phyloP scores from a whole-genome alignment of 2,888 invertebrate genomes.

The Omphaloscelis lunosa region DNA sequence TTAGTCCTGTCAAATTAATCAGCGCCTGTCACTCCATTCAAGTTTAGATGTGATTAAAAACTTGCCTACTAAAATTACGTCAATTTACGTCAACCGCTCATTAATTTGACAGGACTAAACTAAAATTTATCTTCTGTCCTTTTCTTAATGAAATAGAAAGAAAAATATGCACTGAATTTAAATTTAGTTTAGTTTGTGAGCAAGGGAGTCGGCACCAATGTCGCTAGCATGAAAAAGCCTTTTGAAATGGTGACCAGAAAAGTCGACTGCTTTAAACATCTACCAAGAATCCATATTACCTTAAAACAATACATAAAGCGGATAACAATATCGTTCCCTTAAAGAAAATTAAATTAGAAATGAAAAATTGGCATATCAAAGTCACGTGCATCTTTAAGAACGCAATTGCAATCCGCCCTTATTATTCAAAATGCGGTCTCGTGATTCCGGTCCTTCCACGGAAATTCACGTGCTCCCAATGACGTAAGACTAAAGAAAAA shows the following conservation, averaged over 20 bases:
- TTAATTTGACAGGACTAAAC: no score
- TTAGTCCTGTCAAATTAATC: no score
- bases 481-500: not conserved
- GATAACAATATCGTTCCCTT: not conserved
- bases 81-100: no score
- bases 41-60: no score
- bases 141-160: no score
- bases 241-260: not conserved
- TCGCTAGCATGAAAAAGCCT: conserved; percentile 13
- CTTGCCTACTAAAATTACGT: no score
- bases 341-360: not conserved
- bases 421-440: not conserved
- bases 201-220: no score
- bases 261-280: not conserved
- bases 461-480: not conserved
- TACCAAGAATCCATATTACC: conserved; percentile 14
- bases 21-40: no score
- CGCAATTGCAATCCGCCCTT: not conserved
- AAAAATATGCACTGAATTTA: no score
- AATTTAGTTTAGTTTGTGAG: no score
- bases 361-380: not conserved
- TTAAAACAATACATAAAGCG: not conserved
- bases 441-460: not conserved
- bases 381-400: not conserved
- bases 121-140: no score